phyloP scores from a whole-genome alignment of 2,113 vertebrate species.

The Entomyzon cyanotis region DNA sequence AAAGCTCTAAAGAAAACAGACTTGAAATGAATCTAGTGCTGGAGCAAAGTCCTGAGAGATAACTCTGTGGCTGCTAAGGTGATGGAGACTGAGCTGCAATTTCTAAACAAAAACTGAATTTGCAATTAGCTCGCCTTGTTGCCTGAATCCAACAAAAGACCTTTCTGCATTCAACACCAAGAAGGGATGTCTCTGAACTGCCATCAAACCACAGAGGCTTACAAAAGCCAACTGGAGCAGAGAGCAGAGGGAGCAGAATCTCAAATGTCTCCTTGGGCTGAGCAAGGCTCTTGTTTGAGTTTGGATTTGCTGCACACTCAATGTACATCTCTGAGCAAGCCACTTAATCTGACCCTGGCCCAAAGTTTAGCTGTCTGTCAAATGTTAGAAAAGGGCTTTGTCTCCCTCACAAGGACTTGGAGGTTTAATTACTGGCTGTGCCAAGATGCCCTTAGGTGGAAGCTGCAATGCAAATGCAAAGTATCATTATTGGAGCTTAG shows the following conservation, averaged over 20 bases:
- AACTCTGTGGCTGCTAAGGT: constrained; percentile 43
- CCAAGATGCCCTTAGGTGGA: constrained; percentile 69
- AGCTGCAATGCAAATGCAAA: constrained; percentile 69
- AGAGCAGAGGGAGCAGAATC: constrained; percentile 55
- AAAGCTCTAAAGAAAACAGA: constrained; percentile 65
- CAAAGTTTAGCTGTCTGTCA: constrained; percentile 69
- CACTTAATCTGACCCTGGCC: constrained; percentile 68
- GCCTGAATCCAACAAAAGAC: background rate
- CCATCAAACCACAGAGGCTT: background rate
- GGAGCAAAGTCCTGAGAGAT: constrained; percentile 43
- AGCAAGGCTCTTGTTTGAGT: constrained; percentile 58
- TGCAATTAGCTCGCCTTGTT: constrained; percentile 29
- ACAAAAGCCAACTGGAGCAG: constrained; percentile 37
- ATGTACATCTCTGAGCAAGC: constrained; percentile 58
- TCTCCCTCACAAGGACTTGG: constrained; percentile 32
- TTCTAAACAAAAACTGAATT: constrained; percentile 24
- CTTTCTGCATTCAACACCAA: constrained; percentile 7
- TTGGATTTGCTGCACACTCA: constrained; percentile 59
- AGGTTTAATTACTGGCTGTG: constrained; percentile 62
- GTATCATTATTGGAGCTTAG: constrained; percentile 61
- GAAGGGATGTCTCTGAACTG: constrained; percentile 54
- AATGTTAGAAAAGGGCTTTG: constrained; percentile 66
- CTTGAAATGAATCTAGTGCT: background rate
- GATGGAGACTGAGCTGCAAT: background rate
- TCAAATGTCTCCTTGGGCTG: constrained; percentile 49